Percentiles rank a stretch among this genome's conserved stretches.
These are phyloP conservation scores for Drosophila peninsularis DNA, from an alignment of 2,888 invertebrate genomes.

Conservation along the genomic window DNA sequence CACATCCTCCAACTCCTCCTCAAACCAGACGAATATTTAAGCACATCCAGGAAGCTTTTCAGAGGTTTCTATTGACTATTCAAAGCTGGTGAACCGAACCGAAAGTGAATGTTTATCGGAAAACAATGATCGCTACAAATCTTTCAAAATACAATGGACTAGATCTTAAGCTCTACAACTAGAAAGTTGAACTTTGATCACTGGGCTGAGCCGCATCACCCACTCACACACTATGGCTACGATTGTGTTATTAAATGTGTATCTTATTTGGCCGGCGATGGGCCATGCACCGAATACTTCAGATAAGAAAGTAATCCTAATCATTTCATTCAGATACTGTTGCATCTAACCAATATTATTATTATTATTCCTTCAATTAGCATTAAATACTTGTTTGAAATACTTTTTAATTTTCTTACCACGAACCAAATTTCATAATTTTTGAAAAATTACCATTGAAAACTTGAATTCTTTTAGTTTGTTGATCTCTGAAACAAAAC, in stretches of 20 bases:
- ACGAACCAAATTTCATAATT: conserved; percentile 7
- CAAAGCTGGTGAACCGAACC: not conserved
- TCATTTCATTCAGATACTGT: not conserved
- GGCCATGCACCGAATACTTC: not conserved
- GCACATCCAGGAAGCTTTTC: conserved; percentile 1
- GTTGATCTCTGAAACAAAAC: conserved; percentile 37
- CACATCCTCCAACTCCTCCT: conserved; percentile 54
- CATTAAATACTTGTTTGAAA: not conserved
- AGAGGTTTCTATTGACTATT: conserved; percentile 23
- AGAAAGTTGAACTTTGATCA: conserved; percentile 4
- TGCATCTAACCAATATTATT: not conserved
- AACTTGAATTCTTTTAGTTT: conserved; percentile 17
- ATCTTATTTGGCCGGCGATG: not conserved
- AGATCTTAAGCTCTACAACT: not conserved
- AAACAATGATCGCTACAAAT: not conserved
- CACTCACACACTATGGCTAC: not conserved
- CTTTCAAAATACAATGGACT: conserved; percentile 1
- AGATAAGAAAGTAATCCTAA: not conserved
- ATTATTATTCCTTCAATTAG: not conserved
- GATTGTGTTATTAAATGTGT: not conserved
- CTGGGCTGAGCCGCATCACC: conserved; percentile 4
- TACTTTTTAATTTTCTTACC: not conserved
- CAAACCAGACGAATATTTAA: conserved; percentile 50
- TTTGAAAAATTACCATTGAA: not conserved
- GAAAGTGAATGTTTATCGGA: not conserved